Evolutionary conservation across 2,113 vertebrate genomes (phyloP), one percentile per base, ranked within the genome.

Genomic region (Nibea albiflora): DNA sequence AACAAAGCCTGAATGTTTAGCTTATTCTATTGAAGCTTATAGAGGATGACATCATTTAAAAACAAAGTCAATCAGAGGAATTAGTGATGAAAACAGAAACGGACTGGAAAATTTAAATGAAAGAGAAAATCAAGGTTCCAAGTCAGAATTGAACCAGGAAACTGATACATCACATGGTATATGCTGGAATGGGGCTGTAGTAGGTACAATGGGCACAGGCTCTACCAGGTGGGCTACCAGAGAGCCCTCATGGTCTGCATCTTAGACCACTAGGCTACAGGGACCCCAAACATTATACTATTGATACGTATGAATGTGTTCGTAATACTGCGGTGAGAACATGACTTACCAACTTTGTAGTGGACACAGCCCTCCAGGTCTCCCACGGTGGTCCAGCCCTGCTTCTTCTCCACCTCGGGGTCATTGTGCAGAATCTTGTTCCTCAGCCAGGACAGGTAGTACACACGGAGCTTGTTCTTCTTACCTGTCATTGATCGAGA

Each of bases 341-440:
- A 49, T 20, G 52, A 96, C 98, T 73, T 89, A 99, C 98, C 98
- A 75, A 99, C 98, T 95, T 99, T 99, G 92, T 99, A 99, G 93
- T 99, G 98, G 67, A 99, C 97, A 50, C 96, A 97, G 65, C 98
- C 98, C 93, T 99, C 98, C 92, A 99, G 91, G 77, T 99, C 98
- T 0, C 98, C 98, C 4, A 99, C 98, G 0, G 98, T 99, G 69
- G 97, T 98, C 98, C 98, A 99, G 0, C 98, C 98, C 92, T 99
- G 98, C 44, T 99, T 99, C 94, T 99, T 99, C 93, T 99, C 98
- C 82, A 99, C 98, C 90, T 99, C 98, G 0, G 98, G 98, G 70
- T 99, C 98, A 1, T 99, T 99, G 90, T 98, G 98, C 67, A 99
- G 96, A 84, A 99, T 99, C 95, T 99, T 99, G 93, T 99, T 99